A percentile compares a stretch with the other conserved stretches of the same genome.
Conservation (phyloP, 2,797 vertebrate species). For the Tarsius wallacei region DNA sequence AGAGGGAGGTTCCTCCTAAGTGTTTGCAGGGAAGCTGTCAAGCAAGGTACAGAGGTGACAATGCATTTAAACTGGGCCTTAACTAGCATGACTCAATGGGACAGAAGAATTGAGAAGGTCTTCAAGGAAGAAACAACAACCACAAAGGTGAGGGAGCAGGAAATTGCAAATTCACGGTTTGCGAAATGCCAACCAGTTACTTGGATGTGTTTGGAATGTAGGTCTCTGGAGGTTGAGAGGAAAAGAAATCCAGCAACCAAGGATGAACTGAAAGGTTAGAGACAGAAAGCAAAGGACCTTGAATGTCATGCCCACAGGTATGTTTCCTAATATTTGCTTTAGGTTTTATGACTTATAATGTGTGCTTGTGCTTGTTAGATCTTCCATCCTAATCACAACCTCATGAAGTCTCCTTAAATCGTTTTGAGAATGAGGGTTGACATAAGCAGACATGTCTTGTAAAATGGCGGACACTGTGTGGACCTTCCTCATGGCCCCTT, state of each 20-base stretch:
- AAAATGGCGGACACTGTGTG: not conserved
- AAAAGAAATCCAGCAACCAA: constrained; percentile 37
- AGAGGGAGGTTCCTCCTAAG: not conserved
- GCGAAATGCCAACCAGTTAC: constrained; percentile 19
- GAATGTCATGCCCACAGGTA: not conserved
- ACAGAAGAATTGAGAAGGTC: not conserved
- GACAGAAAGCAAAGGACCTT: not conserved
- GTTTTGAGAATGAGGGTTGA: not conserved
- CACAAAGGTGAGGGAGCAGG: not conserved
- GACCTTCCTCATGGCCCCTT: accelerated
- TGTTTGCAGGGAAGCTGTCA: not conserved
- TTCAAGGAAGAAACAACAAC: not conserved
- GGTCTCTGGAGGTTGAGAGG: not conserved
- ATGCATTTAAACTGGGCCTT: constrained; percentile 38
- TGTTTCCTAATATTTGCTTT: not conserved
- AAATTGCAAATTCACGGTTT: constrained; percentile 44
- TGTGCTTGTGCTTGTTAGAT: not conserved
- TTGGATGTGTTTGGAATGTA: not conserved
- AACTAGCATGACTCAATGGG: constrained; percentile 33
- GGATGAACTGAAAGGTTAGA: not conserved
- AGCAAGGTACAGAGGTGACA: not conserved
- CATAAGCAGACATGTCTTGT: not conserved
- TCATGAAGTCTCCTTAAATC: not conserved
- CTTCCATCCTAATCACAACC: not conserved
- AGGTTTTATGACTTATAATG: not conserved